Percentiles rank a stretch among this genome's conserved stretches.
Evolutionary conservation across 2,113 vertebrate genomes (phyloP).

Genomic region (Lophochroa leadbeateri): DNA sequence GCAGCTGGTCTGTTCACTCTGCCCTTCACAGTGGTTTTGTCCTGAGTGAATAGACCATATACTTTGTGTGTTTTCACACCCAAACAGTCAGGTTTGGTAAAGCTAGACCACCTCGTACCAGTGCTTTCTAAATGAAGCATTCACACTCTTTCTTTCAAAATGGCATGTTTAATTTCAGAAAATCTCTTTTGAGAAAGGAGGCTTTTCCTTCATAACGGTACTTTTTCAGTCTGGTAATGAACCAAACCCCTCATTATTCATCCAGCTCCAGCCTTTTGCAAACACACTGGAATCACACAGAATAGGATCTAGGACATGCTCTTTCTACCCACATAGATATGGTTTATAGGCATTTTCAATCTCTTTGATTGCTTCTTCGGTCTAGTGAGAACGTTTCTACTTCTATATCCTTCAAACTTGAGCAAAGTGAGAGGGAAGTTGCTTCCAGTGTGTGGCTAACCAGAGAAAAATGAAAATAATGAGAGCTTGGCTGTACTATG

Average conservation of each 20-base stretch:
- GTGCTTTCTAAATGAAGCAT: not conserved
- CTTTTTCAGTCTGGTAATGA: not conserved
- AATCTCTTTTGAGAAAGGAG: not conserved
- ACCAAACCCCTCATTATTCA: not conserved
- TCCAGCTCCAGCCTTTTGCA: not conserved
- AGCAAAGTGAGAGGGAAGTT: not conserved
- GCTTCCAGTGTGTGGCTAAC: not conserved
- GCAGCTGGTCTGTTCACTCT: not conserved
- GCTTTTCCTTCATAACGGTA: not conserved
- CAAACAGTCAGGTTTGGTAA: not conserved
- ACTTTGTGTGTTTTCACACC: not conserved
- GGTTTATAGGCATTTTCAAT: not conserved
- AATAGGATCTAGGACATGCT: not conserved
- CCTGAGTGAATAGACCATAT: not conserved
- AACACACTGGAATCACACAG: not conserved
- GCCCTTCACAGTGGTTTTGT: not conserved
- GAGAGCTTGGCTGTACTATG: not conserved
- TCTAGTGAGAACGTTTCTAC: not conserved
- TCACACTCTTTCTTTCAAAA: not conserved
- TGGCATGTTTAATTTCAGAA: not conserved
- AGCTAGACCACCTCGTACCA: not conserved
- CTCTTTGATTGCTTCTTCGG: not conserved
- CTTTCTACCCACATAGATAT: not conserved
- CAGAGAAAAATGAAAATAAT: not conserved
- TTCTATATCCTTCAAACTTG: not conserved